Base-by-base conservation (phyloP, 2,113 vertebrate genomes). In the Neolamprologus longior region DNA sequence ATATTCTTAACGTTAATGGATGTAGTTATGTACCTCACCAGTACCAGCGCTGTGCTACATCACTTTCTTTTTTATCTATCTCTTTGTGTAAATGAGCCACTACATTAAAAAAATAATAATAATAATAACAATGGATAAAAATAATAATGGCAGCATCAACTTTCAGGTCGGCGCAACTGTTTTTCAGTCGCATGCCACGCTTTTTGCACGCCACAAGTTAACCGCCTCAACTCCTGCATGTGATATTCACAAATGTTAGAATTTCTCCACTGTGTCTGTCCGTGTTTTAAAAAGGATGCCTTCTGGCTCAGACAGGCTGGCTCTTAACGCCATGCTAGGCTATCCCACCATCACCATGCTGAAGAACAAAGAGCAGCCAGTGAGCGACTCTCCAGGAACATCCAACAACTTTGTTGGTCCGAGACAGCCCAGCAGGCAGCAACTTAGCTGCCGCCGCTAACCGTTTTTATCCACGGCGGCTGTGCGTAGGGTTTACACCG, bases 331-430 rank as follows among this genome's bases (percentile, higher is more conserved):
- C 92, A 87, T 85, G 94, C 92, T 93, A 87, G 81, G 87, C 94
- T 92, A 80, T 91, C 68, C 80, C 86, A 52, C 80, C 83, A 83
- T 55, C 92, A 35, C 87, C 94, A 37, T 86, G 91, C 88, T 86
- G 19, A 86, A 68, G 94, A 96, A 96, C 95, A 96, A 96, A 96
- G 95, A 94, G 17, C 91, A 84, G 92, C 68, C 85, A 58, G 40
- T n/a, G 85, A 93, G 84, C 91, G 88, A 83, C 93, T 95, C 94
- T 93, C 88, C 84, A 42, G 90, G 94, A 95, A 90, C 93, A 92
- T 81, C 93, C 92, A 81, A 81, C 84, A 96, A 96, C 95, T 95
- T 95, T 93, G 93, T 92, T 91, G 89, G 42, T 90, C 52, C 26
- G 79, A 86, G 71, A 85, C 91, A 90, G 78, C 85, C 54, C 89